A percentile compares a stretch with the other conserved stretches of the same genome.
These are phyloP conservation scores for Malurus melanocephalus DNA, from an alignment of 2,113 vertebrate genomes.

Conservation along the genomic window DNA sequence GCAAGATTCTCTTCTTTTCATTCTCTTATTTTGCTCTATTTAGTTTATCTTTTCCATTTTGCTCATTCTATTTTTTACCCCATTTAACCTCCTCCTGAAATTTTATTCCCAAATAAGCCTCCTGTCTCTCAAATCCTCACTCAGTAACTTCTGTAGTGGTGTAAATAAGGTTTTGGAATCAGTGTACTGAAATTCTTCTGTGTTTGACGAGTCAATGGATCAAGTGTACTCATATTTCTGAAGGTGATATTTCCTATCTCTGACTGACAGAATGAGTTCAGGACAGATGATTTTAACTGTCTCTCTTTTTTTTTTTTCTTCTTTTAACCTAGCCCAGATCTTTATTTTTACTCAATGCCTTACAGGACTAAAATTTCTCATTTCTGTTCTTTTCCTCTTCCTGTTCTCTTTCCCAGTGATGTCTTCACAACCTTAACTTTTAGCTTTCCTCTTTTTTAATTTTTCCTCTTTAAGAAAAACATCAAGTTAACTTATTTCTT, in stretches of 20 bases:
- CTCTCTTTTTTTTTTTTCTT: neutral
- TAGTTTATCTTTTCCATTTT: neutral
- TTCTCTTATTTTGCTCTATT: neutral
- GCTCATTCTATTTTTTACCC: neutral
- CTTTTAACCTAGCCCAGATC: neutral
- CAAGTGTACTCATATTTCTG: neutral
- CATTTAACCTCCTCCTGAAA: neutral
- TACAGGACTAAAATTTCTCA: neutral
- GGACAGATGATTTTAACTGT: neutral
- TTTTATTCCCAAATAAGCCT: neutral
- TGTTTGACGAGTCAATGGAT: neutral
- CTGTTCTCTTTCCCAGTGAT: neutral
- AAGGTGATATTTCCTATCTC: neutral
- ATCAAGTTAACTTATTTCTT: neutral
- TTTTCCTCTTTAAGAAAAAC: neutral
- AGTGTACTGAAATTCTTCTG: neutral
- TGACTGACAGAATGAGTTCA: slow-evolving; percentile 25
- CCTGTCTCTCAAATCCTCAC: neutral
- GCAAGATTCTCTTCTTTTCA: neutral
- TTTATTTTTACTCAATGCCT: neutral
- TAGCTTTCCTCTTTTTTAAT: neutral
- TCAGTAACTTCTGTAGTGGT: neutral
- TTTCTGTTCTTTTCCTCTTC: neutral
- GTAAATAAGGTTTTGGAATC: neutral
- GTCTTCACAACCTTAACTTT: neutral